A percentile compares a stretch with the other conserved stretches of the same genome.
Conservation (phyloP, 2,113 vertebrate genomes). For the Ctenodactylus gundi region DNA sequence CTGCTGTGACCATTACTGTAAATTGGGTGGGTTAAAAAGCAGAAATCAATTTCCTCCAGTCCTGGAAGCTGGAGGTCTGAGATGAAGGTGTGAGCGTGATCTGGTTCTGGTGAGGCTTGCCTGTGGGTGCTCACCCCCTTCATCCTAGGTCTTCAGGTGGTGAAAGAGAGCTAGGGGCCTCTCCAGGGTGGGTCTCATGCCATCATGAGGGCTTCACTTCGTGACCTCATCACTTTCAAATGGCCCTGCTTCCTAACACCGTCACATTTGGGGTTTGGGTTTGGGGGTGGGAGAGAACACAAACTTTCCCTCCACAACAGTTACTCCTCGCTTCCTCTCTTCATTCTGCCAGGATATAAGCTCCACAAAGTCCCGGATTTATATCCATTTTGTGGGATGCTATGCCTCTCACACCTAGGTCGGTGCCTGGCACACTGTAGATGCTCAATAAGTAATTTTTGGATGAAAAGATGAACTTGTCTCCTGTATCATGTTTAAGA, state of each 20-base stretch:
- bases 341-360: neutral
- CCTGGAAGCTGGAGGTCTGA: neutral
- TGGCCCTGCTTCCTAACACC: neutral
- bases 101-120: neutral
- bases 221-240: neutral
- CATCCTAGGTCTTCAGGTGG: neutral
- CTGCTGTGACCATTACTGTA: too few relatives aligned
- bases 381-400: neutral
- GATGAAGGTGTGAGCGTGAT: neutral
- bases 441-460: neutral
- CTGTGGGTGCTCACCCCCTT: neutral
- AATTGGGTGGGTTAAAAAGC: neutral
- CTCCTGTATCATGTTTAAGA: neutral
- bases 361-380: neutral
- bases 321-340: neutral
- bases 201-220: neutral
- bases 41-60: neutral
- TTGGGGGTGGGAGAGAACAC: neutral
- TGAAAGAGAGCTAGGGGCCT: neutral
- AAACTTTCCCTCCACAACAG: neutral
- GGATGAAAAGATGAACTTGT: neutral
- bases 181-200: too few relatives aligned
- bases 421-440: too few relatives aligned
- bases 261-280: neutral
- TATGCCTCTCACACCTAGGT: neutral